phyloP scores from a whole-genome alignment of 1,140 invertebrate genomes.

The Diprion similis region DNA sequence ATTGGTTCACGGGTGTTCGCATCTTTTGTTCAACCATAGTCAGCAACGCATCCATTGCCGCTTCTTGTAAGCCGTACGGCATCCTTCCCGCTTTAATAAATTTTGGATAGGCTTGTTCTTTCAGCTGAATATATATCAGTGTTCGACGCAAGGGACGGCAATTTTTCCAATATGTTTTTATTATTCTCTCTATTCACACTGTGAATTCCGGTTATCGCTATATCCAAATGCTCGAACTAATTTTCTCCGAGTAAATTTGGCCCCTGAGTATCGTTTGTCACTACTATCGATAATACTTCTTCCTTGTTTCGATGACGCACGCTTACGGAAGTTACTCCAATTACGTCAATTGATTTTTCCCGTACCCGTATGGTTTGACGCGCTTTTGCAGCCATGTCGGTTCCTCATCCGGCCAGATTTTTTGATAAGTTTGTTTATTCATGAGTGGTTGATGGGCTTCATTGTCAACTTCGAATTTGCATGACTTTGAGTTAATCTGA shows the following conservation, averaged over 20 bases:
- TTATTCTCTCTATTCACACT: neutral
- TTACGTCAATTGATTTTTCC: slow-evolving; percentile 17
- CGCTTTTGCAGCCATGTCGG: slow-evolving; percentile 1
- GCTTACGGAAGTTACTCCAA: slow-evolving; percentile 13
- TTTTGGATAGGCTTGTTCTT: neutral
- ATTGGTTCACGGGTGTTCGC: neutral
- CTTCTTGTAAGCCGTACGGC: neutral
- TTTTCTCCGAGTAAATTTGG: slow-evolving; percentile 13
- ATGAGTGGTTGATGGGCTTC: slow-evolving; percentile 14
- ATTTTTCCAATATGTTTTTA: neutral
- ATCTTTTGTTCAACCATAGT: neutral
- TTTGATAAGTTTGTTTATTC: slow-evolving; percentile 20
- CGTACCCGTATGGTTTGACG: slow-evolving; percentile 9
- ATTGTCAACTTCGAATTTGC: slow-evolving; percentile 17
- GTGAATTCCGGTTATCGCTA: neutral
- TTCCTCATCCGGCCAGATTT: slow-evolving; percentile 8
- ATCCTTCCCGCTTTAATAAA: neutral
- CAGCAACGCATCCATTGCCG: neutral
- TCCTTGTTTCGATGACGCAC: slow-evolving; percentile 1
- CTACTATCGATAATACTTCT: neutral
- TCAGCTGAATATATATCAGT: slow-evolving; percentile 11
- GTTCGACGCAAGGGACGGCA: neutral
- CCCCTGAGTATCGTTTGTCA: neutral
- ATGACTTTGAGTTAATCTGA: neutral
- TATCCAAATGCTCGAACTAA: neutral